Conservation (phyloP, 2,888 invertebrate genomes). For the Adineta ricciae region DNA sequence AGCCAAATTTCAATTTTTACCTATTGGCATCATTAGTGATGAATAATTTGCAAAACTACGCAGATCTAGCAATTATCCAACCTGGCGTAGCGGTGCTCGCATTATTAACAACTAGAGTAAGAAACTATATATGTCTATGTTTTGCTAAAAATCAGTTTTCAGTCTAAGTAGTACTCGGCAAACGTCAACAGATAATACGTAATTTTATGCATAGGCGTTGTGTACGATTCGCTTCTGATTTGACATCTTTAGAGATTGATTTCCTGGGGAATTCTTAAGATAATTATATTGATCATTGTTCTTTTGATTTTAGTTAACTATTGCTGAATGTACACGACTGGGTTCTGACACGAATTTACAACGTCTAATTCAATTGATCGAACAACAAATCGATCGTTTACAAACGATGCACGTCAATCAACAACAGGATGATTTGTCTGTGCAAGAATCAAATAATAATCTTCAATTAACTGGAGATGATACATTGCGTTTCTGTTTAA, state of each 20-base stretch:
- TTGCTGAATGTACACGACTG: not conserved
- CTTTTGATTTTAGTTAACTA: not conserved
- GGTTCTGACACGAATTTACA: not conserved
- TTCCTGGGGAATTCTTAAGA: too few relatives aligned
- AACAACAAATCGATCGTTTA: not conserved
- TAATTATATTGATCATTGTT: not conserved
- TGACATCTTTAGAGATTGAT: too few relatives aligned
- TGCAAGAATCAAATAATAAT: not conserved
- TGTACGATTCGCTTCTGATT: too few relatives aligned
- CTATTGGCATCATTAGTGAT: constrained; percentile 1
- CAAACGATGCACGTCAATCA: not conserved
- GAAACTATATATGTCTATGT: too few relatives aligned
- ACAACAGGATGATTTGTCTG: not conserved
- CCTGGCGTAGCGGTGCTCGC: not conserved
- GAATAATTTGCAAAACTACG: not conserved
- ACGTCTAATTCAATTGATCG: not conserved
- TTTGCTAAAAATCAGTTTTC: too few relatives aligned
- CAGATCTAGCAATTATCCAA: not conserved
- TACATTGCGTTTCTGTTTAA: constrained; percentile 65
- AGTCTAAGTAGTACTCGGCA: too few relatives aligned
- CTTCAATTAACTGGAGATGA: constrained; percentile 53
- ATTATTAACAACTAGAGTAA: not conserved
- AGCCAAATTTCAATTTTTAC: constrained; percentile 40
- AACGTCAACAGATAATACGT: too few relatives aligned
- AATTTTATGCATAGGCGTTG: too few relatives aligned